phyloP scores from a whole-genome alignment of 2,113 vertebrate species.

The Chauna torquata region DNA sequence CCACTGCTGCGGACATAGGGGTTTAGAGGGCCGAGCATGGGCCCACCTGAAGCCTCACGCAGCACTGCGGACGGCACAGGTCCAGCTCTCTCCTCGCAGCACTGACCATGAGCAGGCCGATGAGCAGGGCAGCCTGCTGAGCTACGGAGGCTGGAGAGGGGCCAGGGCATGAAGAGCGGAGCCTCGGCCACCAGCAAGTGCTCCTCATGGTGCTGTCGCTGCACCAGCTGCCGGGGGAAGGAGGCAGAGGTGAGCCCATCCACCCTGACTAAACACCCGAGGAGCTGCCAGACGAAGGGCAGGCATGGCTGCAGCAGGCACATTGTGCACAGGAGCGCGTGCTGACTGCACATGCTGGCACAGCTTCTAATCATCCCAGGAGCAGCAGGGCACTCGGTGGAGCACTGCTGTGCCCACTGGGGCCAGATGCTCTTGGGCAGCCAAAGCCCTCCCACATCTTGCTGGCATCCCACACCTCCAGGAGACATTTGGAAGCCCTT shows the following conservation, averaged over 20 bases:
- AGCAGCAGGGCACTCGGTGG: fast-evolving
- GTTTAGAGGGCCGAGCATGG: not conserved
- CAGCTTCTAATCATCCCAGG: too few relatives aligned
- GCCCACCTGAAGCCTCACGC: not conserved
- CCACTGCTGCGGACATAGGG: fast-evolving
- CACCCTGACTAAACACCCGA: not conserved
- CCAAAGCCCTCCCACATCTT: not conserved
- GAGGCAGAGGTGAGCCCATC: not conserved
- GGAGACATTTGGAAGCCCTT: not conserved
- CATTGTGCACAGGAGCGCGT: not conserved
- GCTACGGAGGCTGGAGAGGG: too few relatives aligned
- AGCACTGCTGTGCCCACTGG: fast-evolving
- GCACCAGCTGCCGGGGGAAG: not conserved
- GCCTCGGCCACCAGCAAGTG: fast-evolving
- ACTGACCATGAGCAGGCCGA: not conserved
- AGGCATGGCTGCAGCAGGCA: fast-evolving
- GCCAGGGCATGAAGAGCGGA: not conserved
- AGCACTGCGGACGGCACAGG: not conserved
- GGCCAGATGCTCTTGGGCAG: not conserved
- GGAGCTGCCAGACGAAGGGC: not conserved
- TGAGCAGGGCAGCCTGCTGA: not conserved
- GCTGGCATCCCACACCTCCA: fast-evolving
- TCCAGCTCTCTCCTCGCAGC: not conserved
- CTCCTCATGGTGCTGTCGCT: not conserved
- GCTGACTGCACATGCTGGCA: too few relatives aligned